Evolutionary conservation across 2,113 vertebrate genomes (phyloP), one percentile per base, ranked within the genome.

Genomic region (Nothocercus nigrocapillus): DNA sequence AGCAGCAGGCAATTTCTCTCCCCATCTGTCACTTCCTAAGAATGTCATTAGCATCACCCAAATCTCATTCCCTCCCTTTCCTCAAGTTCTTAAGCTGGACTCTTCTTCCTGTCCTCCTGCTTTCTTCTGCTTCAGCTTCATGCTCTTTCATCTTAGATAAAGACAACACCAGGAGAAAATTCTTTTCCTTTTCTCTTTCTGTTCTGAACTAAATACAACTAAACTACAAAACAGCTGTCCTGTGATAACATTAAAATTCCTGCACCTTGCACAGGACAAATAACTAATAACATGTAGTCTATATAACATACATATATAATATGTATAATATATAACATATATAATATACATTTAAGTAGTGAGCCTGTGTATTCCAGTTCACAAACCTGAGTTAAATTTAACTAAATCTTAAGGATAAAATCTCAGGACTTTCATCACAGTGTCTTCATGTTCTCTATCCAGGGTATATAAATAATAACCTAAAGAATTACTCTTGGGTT

Each of bases 1-100:
- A 3, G 44, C 63, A 61, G 25, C 14, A 2, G 0, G 17, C 76
- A 0, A 0, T 38, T 76, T 58, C 30, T 49, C 44, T 61, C 18
- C n/a, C 10, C 4, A 10, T 17, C 3, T 62, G 21, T 21, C 10
- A 36, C 5, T 66, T 81, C 44, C 25, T 18, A 70, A 83, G 64
- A 77, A 13, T 17, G 70, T 22, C 10, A n/a, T 34, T 51, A 34
- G n/a, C n/a, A 70, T 27, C 40, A 68, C 9, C 15, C 3, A 10
- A 64, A 28, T 54, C 58, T 53, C 25, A 30, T 54, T 47, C 15
- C 59, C 8, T 7, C 24, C 45, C 34, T 38, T 56, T n/a, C 77
- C 59, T 49, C 15, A 72, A 22, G 36, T 42, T 73, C 58, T 77
- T 5, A 32, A 61, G 25, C 42, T 45, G 53, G 73, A 32, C 19